Evolutionary conservation across 2,113 vertebrate species (phyloP).

Genomic region (Acrocephalus kingi): DNA sequence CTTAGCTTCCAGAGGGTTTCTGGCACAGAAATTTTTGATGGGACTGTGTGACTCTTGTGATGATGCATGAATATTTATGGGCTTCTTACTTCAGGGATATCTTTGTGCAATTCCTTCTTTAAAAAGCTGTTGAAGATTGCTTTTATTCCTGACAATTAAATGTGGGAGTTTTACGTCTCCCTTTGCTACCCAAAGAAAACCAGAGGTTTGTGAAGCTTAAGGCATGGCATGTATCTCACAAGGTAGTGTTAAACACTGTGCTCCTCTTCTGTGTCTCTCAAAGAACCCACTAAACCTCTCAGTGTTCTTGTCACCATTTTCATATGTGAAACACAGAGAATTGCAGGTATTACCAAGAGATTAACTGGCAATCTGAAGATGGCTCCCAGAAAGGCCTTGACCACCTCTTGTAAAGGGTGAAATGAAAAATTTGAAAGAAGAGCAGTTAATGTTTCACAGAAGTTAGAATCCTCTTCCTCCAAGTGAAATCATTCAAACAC

Average conservation of each 20-base stretch:
- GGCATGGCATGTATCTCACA: accelerated
- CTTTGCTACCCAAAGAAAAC: background rate
- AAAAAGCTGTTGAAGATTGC: background rate
- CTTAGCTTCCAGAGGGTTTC: background rate
- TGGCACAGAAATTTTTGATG: background rate
- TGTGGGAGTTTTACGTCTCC: background rate
- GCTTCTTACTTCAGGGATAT: background rate
- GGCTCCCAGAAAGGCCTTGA: background rate
- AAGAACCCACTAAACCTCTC: background rate
- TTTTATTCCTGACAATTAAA: background rate
- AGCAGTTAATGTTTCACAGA: background rate
- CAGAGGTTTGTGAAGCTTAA: background rate
- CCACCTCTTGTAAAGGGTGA: background rate
- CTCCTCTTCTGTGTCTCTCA: background rate
- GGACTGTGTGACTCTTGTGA: background rate
- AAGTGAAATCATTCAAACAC: background rate
- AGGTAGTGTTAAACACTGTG: background rate
- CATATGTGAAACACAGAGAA: background rate
- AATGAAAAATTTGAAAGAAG: background rate
- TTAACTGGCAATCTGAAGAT: background rate
- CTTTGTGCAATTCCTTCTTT: background rate
- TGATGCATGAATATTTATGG: background rate
- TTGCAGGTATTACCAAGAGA: background rate
- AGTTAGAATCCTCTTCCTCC: background rate
- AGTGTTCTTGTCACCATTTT: background rate